Evolutionary conservation across 2,113 vertebrate species (phyloP).

Genomic region (Bos indicus): DNA sequence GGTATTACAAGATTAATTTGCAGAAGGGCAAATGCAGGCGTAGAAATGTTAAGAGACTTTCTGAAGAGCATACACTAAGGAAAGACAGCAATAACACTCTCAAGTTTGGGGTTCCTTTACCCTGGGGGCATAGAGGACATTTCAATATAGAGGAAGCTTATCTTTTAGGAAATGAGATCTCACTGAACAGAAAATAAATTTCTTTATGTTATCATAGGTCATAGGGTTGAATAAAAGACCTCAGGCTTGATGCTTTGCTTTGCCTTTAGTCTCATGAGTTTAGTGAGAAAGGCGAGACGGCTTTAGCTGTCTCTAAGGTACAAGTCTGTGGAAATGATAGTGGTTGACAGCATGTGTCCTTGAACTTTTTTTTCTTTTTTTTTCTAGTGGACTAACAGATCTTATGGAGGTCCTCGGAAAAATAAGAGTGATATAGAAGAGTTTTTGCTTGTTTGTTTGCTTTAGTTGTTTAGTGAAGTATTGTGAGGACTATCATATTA

Average conservation of each 20-base stretch:
- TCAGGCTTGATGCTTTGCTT: neutral
- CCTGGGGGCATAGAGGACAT: slow-evolving; percentile 3
- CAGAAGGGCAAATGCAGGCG: slow-evolving; percentile 61
- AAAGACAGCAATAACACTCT: slow-evolving; percentile 7
- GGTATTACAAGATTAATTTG: slow-evolving; percentile 74
- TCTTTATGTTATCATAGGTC: slow-evolving; percentile 34
- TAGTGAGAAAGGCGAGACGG: neutral
- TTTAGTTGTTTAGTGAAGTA: neutral
- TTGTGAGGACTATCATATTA: neutral
- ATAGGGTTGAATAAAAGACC: slow-evolving; percentile 8
- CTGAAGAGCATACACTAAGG: slow-evolving; percentile 6
- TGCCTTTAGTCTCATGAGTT: neutral
- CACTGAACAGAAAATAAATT: slow-evolving; percentile 50
- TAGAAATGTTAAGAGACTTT: slow-evolving; percentile 60
- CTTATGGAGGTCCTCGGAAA: neutral
- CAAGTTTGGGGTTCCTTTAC: slow-evolving; percentile 39
- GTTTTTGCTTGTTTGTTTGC: neutral
- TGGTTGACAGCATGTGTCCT: neutral
- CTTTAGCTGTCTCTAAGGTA: neutral
- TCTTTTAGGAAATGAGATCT: slow-evolving; percentile 56
- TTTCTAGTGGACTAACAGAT: neutral
- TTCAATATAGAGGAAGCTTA: slow-evolving; percentile 43
- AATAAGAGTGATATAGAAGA: neutral
- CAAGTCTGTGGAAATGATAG: neutral
- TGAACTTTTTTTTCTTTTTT: neutral